These are phyloP conservation scores for Polyommatus iphigenia DNA, from an alignment of 2,888 invertebrate genomes.

Conservation along the genomic window DNA sequence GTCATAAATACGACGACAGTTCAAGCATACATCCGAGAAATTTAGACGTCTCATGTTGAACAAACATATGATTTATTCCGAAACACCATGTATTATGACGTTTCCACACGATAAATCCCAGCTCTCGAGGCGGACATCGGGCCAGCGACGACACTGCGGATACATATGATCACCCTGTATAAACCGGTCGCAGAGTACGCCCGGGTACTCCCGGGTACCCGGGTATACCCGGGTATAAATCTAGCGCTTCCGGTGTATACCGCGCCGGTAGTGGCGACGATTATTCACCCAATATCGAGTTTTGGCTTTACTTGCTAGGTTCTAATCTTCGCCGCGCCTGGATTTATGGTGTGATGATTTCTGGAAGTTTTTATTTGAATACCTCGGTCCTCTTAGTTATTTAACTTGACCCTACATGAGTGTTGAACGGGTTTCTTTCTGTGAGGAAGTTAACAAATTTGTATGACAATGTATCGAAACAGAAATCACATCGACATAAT, in stretches of 20 bases:
- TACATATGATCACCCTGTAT: constrained; percentile 46
- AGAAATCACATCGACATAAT: neutral
- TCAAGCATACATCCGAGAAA: constrained; percentile 55
- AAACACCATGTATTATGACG: constrained; percentile 72
- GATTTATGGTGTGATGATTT: constrained; percentile 56
- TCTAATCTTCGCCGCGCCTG: constrained; percentile 74
- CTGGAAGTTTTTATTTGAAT: constrained; percentile 27
- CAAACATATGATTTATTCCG: constrained; percentile 75
- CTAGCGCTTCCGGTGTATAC: constrained; percentile 74
- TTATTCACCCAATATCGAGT: constrained; percentile 81
- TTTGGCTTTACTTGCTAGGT: constrained; percentile 76
- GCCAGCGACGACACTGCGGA: constrained; percentile 68
- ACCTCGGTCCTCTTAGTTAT: neutral
- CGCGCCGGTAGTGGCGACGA: constrained; percentile 78
- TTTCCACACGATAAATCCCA: constrained; percentile 77
- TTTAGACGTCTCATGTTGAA: constrained; percentile 65
- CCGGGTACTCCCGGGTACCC: constrained; percentile 43
- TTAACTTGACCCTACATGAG: neutral
- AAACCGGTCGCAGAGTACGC: constrained; percentile 51
- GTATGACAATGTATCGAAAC: neutral
- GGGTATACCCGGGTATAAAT: constrained; percentile 74
- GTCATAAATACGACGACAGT: constrained; percentile 51
- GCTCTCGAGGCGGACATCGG: constrained; percentile 76
- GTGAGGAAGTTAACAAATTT: neutral
- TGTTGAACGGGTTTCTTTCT: neutral